A percentile compares a stretch with the other conserved stretches of the same genome.
These are phyloP conservation scores for Ostrea denselamellosa DNA, from an alignment of 1,140 invertebrate species.

Conservation along the genomic window DNA sequence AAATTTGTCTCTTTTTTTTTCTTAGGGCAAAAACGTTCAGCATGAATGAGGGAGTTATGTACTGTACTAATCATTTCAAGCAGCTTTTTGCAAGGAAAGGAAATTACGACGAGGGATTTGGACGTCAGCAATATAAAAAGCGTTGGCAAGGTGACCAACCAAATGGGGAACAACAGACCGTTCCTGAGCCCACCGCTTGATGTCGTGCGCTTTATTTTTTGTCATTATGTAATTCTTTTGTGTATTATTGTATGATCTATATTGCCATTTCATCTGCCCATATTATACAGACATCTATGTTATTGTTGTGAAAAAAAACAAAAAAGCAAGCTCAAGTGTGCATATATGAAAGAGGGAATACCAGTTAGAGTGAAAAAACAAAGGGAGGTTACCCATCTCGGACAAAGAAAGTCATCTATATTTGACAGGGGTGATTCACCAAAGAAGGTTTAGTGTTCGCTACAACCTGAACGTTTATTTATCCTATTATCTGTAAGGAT, in stretches of 20 bases:
- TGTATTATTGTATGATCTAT: conserved; percentile 19
- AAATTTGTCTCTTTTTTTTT: conserved; percentile 39
- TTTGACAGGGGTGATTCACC: not conserved
- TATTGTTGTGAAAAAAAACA: not conserved
- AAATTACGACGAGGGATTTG: conserved; percentile 91
- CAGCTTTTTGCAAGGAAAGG: conserved; percentile 91
- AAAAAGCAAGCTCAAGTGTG: not conserved
- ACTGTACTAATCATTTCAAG: conserved; percentile 90
- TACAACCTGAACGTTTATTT: not conserved
- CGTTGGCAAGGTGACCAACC: conserved; percentile 74
- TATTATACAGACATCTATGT: not conserved
- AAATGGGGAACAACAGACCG: conserved; percentile 37
- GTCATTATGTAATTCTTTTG: conserved; percentile 35
- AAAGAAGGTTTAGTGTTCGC: not conserved
- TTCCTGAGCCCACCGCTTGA: not conserved
- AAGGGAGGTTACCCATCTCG: not conserved
- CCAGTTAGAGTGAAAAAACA: not conserved
- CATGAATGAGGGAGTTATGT: conserved; percentile 87
- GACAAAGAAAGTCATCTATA: not conserved
- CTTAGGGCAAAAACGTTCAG: conserved; percentile 88
- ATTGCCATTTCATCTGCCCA: conserved; percentile 26
- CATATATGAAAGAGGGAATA: not conserved
- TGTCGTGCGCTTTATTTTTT: conserved; percentile 26
- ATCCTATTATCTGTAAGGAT: not conserved
- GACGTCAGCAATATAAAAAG: conserved; percentile 79